Base-by-base conservation (phyloP, 1,140 invertebrate species). In the Apis dorsata region DNA sequence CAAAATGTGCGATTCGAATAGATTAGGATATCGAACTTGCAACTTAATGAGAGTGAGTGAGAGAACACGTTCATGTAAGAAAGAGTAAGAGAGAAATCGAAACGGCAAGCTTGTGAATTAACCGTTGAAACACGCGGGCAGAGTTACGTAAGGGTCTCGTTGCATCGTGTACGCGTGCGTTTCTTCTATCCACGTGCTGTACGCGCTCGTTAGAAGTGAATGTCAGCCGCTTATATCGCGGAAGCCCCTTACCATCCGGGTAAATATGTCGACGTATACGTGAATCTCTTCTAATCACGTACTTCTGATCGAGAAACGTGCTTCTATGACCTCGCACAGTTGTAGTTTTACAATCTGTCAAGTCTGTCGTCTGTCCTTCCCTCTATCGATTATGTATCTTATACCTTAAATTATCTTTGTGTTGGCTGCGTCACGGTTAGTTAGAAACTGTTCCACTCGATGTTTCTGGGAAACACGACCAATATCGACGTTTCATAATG, bases 121-220 rank as follows among this genome's bases (percentile, higher is more conserved):
- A 76, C 55, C 21, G 80, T 69, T 60, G 74, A 77, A 82, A 57
- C 73, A 60, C 55, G 80, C 74, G 80, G 71, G 5, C 51, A 62
- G 53, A 15, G 59, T 89, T 90, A 83, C 85, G 79, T 88, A 90
- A 90, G 51, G 17, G n/a, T 60, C 44, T 51, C 28, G 66, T 74
- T 78, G 85, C 44, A 77, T 60, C 69, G 80, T 82, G 77, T 65
- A 76, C 84, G 87, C 86, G 80, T 85, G 85, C 86, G 83, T 88
- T 88, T 89, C 77, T 84, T 65, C 59, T 62, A 84, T 83, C 84
- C 88, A 90, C 88, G 90, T 88, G 89, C 86, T 81, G n/a, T 15
- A 80, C 72, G 60, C 72, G 63, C 24, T 51, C 17, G 82, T 57
- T 85, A 80, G 74, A 72, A 85, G 86, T 89, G 89, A 91, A 89